Base-by-base conservation (phyloP, 1,140 invertebrate genomes). In the Zaprionus nigranus region DNA sequence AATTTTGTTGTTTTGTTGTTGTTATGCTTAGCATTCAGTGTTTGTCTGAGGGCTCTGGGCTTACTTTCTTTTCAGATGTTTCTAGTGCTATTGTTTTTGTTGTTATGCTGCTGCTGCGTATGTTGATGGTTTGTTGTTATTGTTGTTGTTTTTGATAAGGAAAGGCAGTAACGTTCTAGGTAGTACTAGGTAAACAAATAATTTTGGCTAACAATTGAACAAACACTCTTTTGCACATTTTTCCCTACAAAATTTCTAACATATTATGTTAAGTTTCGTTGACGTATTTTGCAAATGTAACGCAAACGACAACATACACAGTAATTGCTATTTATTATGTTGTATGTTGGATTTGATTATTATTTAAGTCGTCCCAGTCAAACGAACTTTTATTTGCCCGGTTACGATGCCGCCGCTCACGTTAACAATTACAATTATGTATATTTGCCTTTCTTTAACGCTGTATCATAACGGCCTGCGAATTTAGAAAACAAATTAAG, bases 201-300 rank as follows among this genome's bases (percentile, higher is more conserved):
- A 79, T 90, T 88, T 88, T 88, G 84, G 78, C 81, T 84, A 84
- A 88, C 84, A 81, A 79, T 88, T 88, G 84, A 70, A 90, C 81
- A 85, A 82, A 84, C 81, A 88, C 85, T 90, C 86, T 79, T 79
- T 88, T 82, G 72, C 79, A 90, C 79, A 90, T 82, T 88, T 75
- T 90, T 90, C 58, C 86, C 72, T 73, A 72, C 56, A 66, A 66
- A 72, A 72, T 61, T 72, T 71, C 43, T 54, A 74, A 69, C 74
- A 69, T 49, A 64, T 79, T 78, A 60, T 69, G 53, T 71, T 66
- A 71, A 64, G 71, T 75, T 72, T 69, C 17, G 38, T 60, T 82
- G 71, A 82, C 81, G 75, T 83, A 57, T 62, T 70, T 77, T 51
- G 64, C 81, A 73, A 76, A 65, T 62, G 74, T 72, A 63, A 64